Evolutionary conservation across 1,140 invertebrate species (phyloP), one percentile per base, ranked within the genome.

Genomic region (Drosophila parvula): DNA sequence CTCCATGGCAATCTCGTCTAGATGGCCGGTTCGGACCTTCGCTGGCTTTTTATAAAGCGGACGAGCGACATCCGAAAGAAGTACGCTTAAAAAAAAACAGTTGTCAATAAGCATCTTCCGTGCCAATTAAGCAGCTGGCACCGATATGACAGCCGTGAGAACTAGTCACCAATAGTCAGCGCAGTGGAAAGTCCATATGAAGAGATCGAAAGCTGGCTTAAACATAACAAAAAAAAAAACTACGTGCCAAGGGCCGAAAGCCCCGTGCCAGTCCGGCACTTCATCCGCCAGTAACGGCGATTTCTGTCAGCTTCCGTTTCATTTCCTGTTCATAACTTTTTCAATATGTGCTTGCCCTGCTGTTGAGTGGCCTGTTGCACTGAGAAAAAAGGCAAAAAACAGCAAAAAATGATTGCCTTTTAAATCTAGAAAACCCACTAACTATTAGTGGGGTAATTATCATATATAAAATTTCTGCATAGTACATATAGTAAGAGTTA

Each of bases 241-340:
- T 1, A 3, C 18, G 7, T 36, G 4, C 18, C 27, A 56, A 56
- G 22, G 22, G 6, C 11, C 14, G 1, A 36, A 16, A 38, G 32
- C 4, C 11, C 6, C n/a, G 0, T 22, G 22, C 22, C 10, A 36
- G 16, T 34, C 30, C 5, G 9, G 16, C 16, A 55, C 51, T 55
- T 22, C 16, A 59, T 10, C 28, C 63, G 28, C n/a, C 56, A 9
- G 22, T 30, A 12, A 36, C 64, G n/a, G 44, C 43, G 71, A 56
- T 58, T 78, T 67, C 62, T 83, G 65, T 61, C 64, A 57, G 57
- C 65, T 67, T 79, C 75, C 75, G 79, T 58, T 79, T 83, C 50
- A 78, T 82, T 81, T 81, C 74, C 74, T 76, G 58, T 65, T 71
- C 80, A 76, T 76, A 83, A 76, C 71, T 77, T 77, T 81, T 79